phyloP scores from a whole-genome alignment of 1,140 invertebrate species.

The Lethocerus indicus region DNA sequence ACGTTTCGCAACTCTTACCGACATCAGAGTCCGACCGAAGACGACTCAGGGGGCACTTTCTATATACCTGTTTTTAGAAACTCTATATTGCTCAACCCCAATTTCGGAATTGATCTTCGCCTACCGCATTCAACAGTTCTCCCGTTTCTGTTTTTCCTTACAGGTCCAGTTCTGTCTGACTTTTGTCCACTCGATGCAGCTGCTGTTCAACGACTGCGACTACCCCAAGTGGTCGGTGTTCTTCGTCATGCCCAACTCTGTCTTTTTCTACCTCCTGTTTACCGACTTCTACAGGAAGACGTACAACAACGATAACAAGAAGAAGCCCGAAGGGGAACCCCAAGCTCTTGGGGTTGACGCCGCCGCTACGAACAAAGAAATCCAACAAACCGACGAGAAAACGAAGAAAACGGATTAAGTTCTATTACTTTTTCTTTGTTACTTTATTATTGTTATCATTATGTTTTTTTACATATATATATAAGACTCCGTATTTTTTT shows the following conservation, averaged over 20 bases:
- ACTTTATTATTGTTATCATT: too few species aligned
- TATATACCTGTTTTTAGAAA: neutral
- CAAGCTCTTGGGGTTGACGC: too few species aligned
- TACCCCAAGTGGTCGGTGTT: conserved; percentile 58
- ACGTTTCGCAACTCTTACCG: neutral
- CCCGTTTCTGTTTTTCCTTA: conserved; percentile 20
- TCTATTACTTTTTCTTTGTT: too few species aligned
- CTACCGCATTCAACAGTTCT: neutral
- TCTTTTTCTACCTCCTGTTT: conserved; percentile 67
- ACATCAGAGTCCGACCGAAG: neutral
- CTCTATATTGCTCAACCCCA: neutral
- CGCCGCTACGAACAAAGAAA: too few species aligned
- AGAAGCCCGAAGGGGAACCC: too few species aligned
- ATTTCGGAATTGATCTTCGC: neutral
- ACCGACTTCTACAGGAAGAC: conserved; percentile 61
- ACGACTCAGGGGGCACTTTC: neutral
- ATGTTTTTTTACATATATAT: too few species aligned
- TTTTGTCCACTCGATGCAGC: conserved; percentile 60
- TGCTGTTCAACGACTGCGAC: conserved; percentile 69
- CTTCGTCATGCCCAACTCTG: conserved; percentile 56
- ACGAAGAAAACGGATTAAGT: too few species aligned
- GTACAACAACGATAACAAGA: conserved; percentile 26
- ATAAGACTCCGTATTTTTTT: too few species aligned
- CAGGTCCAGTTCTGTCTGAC: conserved; percentile 60
- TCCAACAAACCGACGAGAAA: too few species aligned